phyloP scores from a whole-genome alignment of 1,140 invertebrate species.

The Telenomus remus region DNA sequence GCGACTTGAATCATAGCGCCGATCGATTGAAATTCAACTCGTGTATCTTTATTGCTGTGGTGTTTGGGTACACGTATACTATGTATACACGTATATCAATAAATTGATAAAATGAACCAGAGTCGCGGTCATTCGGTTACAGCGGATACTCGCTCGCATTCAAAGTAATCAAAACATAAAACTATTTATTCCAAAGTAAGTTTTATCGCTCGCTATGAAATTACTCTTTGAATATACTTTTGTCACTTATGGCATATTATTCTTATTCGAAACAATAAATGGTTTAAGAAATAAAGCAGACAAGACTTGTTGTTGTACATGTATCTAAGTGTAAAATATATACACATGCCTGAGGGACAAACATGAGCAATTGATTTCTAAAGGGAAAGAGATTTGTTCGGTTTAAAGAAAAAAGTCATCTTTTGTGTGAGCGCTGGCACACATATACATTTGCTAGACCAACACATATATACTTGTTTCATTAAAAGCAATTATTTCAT shows the following conservation, averaged over 20 bases:
- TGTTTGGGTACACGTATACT: conserved; percentile 19
- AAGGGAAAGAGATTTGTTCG: conserved; percentile 38
- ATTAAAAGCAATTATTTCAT: conserved; percentile 34
- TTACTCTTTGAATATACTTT: too few relatives aligned
- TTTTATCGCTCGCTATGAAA: too few relatives aligned
- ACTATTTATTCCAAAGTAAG: too few relatives aligned
- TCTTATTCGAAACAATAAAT: too few relatives aligned
- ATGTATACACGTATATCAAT: conserved; percentile 17
- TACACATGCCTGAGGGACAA: conserved; percentile 28
- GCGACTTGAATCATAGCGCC: conserved; percentile 53
- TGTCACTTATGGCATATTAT: too few relatives aligned
- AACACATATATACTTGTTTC: conserved; percentile 24
- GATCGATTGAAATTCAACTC: conserved; percentile 53
- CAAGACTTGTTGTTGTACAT: too few relatives aligned
- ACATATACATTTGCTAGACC: conserved; percentile 37
- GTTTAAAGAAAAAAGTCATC: conserved; percentile 11
- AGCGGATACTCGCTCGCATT: conserved; percentile 3
- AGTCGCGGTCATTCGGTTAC: conserved; percentile 12
- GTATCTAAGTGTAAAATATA: conserved; percentile 15
- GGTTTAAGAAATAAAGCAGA: too few relatives aligned
- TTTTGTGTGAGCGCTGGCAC: conserved; percentile 11
- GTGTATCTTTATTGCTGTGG: conserved; percentile 41
- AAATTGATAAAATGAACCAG: conserved; percentile 32
- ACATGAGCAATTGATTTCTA: conserved; percentile 39
- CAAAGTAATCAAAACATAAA: conserved; percentile 31